Evolutionary conservation across 2,113 vertebrate genomes (phyloP).

Genomic region (Hippoglossus stenolepis): DNA sequence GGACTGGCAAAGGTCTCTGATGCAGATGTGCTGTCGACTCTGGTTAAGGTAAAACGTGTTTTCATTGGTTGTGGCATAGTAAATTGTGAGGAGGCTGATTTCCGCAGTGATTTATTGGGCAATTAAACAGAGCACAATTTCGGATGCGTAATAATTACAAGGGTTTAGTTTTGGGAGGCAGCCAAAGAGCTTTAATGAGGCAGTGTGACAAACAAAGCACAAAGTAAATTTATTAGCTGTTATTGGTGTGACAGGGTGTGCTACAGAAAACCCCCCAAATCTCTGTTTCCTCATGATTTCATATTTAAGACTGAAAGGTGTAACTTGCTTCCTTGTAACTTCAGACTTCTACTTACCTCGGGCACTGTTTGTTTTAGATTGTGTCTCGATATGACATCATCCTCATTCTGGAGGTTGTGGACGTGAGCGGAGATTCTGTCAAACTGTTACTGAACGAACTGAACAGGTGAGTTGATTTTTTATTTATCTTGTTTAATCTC

Average conservation of each 20-base stretch:
- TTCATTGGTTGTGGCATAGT: background rate
- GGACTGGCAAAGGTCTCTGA: conserved; percentile 53
- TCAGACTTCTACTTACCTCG: background rate
- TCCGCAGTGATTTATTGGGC: background rate
- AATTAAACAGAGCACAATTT: background rate
- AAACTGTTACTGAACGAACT: conserved; percentile 66
- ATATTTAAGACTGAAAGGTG: background rate
- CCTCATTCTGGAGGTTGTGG: conserved; percentile 77
- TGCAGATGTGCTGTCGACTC: conserved; percentile 48
- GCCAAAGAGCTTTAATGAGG: background rate
- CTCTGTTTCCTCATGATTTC: background rate
- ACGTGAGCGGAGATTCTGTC: conserved; percentile 68
- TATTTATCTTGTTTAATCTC: background rate
- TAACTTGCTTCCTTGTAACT: background rate
- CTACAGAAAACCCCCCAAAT: too few relatives aligned
- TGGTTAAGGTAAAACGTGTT: conserved; percentile 58
- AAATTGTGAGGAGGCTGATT: background rate
- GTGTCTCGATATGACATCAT: conserved; percentile 78
- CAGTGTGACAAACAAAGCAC: background rate
- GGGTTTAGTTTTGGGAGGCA: background rate
- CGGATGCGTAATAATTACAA: background rate
- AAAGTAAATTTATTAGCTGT: background rate
- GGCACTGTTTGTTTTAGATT: conserved; percentile 56
- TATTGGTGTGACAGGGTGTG: too few relatives aligned
- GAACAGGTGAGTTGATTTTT: conserved; percentile 63